Percentiles rank a stretch among this genome's conserved stretches.
phyloP scores from a whole-genome alignment of 2,797 vertebrate genomes.

The Mormyrops boulengeri region DNA sequence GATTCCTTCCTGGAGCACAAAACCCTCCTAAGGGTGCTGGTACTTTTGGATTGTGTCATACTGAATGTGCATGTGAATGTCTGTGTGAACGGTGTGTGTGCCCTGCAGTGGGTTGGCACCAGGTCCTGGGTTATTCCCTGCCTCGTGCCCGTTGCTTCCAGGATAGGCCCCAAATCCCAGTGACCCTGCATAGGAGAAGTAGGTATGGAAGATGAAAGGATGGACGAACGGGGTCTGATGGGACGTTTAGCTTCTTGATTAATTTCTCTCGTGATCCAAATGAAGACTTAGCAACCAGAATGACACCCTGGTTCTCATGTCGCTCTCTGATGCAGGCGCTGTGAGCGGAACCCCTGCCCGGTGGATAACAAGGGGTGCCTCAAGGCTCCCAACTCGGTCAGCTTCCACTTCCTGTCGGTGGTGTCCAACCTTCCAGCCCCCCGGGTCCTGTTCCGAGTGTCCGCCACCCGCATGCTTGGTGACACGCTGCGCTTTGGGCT shows the following conservation, averaged over 20 bases:
- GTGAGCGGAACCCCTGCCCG: constrained; percentile 77
- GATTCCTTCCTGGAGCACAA: not conserved
- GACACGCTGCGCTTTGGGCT: constrained; percentile 76
- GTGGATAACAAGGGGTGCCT: constrained; percentile 70
- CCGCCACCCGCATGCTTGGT: constrained; percentile 61
- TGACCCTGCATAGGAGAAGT: not conserved
- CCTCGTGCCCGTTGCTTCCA: not conserved
- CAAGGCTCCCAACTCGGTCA: constrained; percentile 71
- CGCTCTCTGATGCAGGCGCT: constrained; percentile 58
- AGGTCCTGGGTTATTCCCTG: not conserved
- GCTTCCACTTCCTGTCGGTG: constrained; percentile 77
- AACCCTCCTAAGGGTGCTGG: not conserved
- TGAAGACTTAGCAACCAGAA: not conserved
- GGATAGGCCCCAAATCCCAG: not conserved
- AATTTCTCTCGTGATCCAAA: not conserved
- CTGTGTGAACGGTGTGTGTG: not conserved
- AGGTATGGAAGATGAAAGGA: not conserved
- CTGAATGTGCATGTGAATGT: not conserved
- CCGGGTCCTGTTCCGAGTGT: constrained; percentile 75
- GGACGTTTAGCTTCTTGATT: not conserved
- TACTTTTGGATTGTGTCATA: not conserved
- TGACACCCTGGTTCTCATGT: rapidly evolving
- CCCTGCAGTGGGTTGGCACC: not conserved
- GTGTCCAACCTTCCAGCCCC: constrained; percentile 75
- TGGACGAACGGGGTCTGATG: not conserved